Conservation (phyloP, 2,113 vertebrate genomes). For the Sapajus apella region DNA sequence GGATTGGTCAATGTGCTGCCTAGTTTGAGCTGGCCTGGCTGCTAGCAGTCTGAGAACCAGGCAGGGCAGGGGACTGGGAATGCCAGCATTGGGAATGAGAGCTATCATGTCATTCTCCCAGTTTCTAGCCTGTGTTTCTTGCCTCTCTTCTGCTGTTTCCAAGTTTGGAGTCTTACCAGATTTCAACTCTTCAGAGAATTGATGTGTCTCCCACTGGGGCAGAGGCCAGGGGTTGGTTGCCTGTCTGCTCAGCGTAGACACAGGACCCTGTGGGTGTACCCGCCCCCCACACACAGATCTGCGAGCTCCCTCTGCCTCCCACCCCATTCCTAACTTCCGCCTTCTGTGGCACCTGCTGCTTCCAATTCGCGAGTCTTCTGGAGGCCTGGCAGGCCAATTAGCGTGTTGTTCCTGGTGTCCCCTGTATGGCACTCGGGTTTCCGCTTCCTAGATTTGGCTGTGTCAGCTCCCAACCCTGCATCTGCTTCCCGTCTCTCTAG, state of each 20-base stretch:
- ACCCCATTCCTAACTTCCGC: background rate
- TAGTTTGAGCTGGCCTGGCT: background rate
- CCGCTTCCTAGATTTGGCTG: fast-evolving
- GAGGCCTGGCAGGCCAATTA: background rate
- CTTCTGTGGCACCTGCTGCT: background rate
- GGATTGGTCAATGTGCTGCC: fast-evolving
- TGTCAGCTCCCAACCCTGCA: fast-evolving
- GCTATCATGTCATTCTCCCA: background rate
- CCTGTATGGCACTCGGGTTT: background rate
- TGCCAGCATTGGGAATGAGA: too few species aligned
- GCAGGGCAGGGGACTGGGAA: background rate
- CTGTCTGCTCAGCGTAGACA: background rate
- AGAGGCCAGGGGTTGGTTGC: background rate
- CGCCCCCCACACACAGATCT: background rate
- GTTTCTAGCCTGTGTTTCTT: background rate
- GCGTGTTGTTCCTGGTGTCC: background rate
- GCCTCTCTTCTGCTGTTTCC: background rate
- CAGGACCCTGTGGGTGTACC: background rate
- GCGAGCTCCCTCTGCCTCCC: background rate
- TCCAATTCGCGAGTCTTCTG: fast-evolving
- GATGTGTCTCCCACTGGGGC: background rate
- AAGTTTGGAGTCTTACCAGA: fast-evolving
- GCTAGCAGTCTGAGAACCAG: background rate
- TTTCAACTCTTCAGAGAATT: background rate
- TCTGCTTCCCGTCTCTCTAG: background rate